A percentile compares a stretch with the other conserved stretches of the same genome.
Conservation (phyloP, 2,888 invertebrate species). For the Cantharis rufa region DNA sequence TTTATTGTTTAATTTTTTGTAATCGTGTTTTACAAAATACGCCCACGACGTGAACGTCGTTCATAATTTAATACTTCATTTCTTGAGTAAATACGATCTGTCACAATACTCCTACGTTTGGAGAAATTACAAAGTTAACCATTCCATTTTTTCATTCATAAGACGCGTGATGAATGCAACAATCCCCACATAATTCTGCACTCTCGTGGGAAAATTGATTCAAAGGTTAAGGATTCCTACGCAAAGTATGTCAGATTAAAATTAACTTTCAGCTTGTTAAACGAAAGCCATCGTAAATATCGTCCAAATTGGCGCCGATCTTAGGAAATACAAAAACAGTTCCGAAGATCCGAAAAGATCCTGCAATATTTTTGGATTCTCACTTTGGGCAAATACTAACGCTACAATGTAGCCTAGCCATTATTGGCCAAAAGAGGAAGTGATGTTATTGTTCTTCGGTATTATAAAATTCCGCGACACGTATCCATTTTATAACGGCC, state of each 20-base stretch:
- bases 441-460: no score
- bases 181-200: neutral
- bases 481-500: neutral
- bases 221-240: neutral
- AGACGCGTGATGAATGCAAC: neutral
- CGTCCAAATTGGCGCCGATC: neutral
- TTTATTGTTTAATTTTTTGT: slow-evolving; percentile 7
- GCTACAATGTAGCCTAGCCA: no score
- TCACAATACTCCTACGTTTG: slow-evolving; percentile 17
- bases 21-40: slow-evolving; percentile 12
- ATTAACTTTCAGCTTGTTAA: neutral
- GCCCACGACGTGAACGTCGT: slow-evolving; percentile 9
- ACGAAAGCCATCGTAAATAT: neutral
- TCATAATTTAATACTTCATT: slow-evolving; percentile 18
- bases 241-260: neutral
- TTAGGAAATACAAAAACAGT: no score
- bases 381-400: no score
- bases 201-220: neutral
- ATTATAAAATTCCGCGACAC: no score
- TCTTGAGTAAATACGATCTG: slow-evolving; percentile 15
- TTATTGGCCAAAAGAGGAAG: no score
- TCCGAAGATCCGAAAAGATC: no score
- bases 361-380: no score
- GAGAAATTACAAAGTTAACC: neutral
- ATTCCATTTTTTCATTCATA: neutral